Conservation (phyloP, 2,797 vertebrate genomes). For the Protonibea diacanthus region DNA sequence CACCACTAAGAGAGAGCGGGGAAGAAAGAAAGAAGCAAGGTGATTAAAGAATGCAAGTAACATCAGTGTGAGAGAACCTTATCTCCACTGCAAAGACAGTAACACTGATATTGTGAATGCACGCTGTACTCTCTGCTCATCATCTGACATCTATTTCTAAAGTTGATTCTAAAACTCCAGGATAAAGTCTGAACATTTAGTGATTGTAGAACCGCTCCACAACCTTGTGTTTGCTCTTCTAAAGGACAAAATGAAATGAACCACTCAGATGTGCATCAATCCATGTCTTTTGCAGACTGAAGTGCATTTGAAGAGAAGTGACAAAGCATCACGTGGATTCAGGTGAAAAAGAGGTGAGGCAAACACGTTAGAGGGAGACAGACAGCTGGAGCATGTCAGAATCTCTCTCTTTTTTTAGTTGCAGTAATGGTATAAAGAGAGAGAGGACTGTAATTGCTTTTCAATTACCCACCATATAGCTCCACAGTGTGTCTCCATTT, state of each 20-base stretch:
- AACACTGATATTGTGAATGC: too few species aligned
- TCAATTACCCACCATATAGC: constrained; percentile 58
- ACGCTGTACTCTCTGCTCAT: too few species aligned
- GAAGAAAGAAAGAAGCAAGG: too few species aligned
- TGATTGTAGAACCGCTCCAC: neutral
- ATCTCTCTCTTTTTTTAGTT: neutral
- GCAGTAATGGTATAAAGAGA: constrained; percentile 6
- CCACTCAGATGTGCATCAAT: neutral
- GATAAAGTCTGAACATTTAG: neutral
- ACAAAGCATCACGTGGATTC: neutral
- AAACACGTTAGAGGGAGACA: constrained; percentile 1
- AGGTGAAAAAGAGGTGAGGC: neutral
- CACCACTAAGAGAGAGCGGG: too few species aligned
- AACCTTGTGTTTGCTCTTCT: neutral
- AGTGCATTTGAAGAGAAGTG: constrained; percentile 7
- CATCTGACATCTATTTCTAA: too few species aligned
- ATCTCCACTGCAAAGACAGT: too few species aligned
- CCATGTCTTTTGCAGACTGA: neutral
- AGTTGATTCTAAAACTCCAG: neutral
- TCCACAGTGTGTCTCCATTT: constrained; percentile 54
- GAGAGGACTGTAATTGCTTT: constrained; percentile 58
- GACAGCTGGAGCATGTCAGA: neutral
- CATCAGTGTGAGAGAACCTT: too few species aligned
- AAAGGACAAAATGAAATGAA: constrained; percentile 1
- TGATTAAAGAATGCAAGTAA: too few species aligned